Base-by-base conservation (phyloP, 2,888 invertebrate genomes). In the Trichogramma evanescens region DNA sequence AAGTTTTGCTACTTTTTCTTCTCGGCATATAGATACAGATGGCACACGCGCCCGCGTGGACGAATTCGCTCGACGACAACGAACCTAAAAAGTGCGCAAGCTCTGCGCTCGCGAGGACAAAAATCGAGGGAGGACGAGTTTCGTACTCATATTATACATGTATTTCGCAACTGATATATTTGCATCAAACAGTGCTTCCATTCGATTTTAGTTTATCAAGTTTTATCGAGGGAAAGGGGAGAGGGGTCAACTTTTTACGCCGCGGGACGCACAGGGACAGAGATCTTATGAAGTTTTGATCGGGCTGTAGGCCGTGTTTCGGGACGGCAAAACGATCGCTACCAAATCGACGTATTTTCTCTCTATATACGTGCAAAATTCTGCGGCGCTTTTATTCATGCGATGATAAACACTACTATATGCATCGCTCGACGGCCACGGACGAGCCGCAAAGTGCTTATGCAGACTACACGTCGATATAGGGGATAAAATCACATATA, bases 161-260 rank as follows among this genome's bases (percentile, higher is more conserved):
- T 26, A 26, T 26, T 26, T 26, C 3, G 26, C 26, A 0, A 26
- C 26, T 26, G 26, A 26, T 58, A 61, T 55, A 64, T 61, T 64
- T 64, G 59, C 61, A 64, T 64, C 61, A 56, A 57, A 56, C 57
- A 61, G 55, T 57, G 57, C 59, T 61, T 59, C 57, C 61, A 61
- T 64, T 59, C 46, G 61, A 57, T 61, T 62, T 54, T 57, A 61
- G 54, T 58, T 61, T 63, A 59, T 56, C 43, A 51, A 46, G 9
- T 57, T 58, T 61, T 63, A 63, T 61, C 10, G 55, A 55, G 13
- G 13, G 26, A 26, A 26, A 26, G 26, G 26, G 3, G 2, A 26
- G 26, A 3, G 26, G 26, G 3, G 0, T 26, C 26, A 43, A 60
- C 58, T 63, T 13, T 49, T 9, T 59, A 26, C 45, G 44, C 46